These are phyloP conservation scores for Calameuta filiformis DNA, from an alignment of 2,888 invertebrate genomes.

Conservation along the genomic window DNA sequence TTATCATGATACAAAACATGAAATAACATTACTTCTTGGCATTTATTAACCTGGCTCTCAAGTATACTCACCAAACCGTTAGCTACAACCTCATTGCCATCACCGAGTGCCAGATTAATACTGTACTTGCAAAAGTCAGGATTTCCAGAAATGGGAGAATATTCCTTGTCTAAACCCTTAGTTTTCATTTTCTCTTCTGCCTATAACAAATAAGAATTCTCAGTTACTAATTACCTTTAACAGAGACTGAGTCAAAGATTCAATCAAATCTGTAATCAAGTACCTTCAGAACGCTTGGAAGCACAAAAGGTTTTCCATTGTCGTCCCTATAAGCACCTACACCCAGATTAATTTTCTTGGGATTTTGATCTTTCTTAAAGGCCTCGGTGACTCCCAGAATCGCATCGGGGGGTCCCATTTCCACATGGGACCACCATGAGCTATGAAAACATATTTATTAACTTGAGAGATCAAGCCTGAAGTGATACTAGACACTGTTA, in stretches of 20 bases:
- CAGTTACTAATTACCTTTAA: conserved; percentile 1
- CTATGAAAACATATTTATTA: conserved; percentile 65
- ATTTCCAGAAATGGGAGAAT: conserved; percentile 90
- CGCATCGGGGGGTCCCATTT: conserved; percentile 98
- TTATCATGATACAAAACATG: not conserved
- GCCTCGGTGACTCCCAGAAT: conserved; percentile 98
- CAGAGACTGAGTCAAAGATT: not conserved
- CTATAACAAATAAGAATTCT: conserved; percentile 66
- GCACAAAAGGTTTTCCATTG: conserved; percentile 93
- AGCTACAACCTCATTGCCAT: conserved; percentile 74
- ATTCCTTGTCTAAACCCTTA: conserved; percentile 90
- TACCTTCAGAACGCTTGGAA: conserved; percentile 87
- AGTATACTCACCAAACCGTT: conserved; percentile 77
- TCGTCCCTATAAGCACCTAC: conserved; percentile 98
- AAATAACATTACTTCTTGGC: not conserved
- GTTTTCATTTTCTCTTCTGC: conserved; percentile 82
- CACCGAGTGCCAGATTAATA: conserved; percentile 89
- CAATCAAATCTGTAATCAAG: conserved; percentile 11
- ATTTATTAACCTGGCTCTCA: not conserved
- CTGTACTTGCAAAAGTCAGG: conserved; percentile 86
- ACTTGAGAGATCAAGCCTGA: not conserved
- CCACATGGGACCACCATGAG: conserved; percentile 88
- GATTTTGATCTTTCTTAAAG: conserved; percentile 87
- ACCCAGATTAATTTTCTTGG: conserved; percentile 97
- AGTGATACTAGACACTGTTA: not conserved